phyloP scores from a whole-genome alignment of 2,113 vertebrate genomes.

The Microcebus tavaratra region DNA sequence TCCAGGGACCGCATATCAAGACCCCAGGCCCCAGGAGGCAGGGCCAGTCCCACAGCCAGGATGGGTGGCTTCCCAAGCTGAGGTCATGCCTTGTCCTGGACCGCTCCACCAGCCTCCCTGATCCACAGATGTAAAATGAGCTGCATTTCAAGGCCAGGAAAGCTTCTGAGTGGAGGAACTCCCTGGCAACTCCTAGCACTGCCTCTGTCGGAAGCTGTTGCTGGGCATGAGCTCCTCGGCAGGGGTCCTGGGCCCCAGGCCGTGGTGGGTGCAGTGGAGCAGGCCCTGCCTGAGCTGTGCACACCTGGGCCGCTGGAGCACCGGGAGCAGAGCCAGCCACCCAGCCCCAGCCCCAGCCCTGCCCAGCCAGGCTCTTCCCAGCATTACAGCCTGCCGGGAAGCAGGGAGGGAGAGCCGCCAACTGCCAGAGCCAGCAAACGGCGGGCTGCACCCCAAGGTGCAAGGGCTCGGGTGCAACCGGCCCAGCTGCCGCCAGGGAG shows the following conservation, averaged over 20 bases:
- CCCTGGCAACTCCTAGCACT: no score
- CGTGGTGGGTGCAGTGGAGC: no score
- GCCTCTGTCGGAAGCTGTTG: no score
- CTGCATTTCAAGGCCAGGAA: neutral
- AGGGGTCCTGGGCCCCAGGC: no score
- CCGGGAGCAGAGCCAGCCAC: no score
- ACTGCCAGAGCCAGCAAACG: neutral
- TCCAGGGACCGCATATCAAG: neutral
- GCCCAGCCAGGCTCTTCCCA: neutral
- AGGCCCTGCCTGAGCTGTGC: no score
- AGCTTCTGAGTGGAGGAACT: neutral
- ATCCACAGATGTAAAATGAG: neutral
- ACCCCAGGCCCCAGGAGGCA: neutral
- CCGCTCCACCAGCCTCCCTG: neutral
- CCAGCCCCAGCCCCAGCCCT: neutral
- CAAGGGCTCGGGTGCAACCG: neutral
- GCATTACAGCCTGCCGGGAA: neutral
- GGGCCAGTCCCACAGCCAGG: neutral
- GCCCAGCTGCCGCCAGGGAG: no score
- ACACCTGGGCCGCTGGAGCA: no score
- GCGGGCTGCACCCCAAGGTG: neutral
- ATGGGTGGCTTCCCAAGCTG: neutral
- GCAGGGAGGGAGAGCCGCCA: neutral
- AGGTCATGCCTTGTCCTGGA: neutral
- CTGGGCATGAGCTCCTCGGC: no score